Evolutionary conservation across 2,113 vertebrate species (phyloP), one percentile per base, ranked within the genome.

Genomic region (Panthera tigris): DNA sequence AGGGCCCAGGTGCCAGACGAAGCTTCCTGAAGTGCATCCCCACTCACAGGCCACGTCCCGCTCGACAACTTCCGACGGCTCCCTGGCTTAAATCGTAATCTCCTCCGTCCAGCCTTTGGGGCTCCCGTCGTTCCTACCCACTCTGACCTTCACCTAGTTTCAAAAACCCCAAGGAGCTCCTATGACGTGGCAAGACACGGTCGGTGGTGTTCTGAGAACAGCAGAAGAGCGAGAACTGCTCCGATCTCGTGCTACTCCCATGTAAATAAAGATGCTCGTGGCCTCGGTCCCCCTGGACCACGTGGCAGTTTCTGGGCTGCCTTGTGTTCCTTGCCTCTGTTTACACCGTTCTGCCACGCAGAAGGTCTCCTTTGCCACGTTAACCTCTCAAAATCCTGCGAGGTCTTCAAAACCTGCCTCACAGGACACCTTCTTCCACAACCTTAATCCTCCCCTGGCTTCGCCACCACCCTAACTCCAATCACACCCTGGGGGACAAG

Each of bases 291-390:
- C 9, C 31, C 41, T 1, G 0, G 12, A 52, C 39, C 2, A 21
- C 50, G 39, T 31, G 31, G 57, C 41, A 10, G 27, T 23, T 31
- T 83, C 69, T 6, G 9, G 55, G 73, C 12, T 1, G 10, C 2
- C 48, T 33, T 19, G n/a, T 25, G 5, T 2, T 48, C 8, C n/a
- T 45, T 2, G 31, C 13, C 82, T 84, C 68, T 39, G 19, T 50
- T 18, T 31, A 50, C 1, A 4, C 16, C 3, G 6, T 73, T 31
- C 52, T 3, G 5, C 15, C 23, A 21, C 0, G 4, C 0, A 0
- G 8, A 66, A 78, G 52, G 65, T 13, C 7, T 19, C 50, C 33
- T 57, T 31, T 41, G 8, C 39, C 74, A 41, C 1, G 9, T 45
- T 10, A 61, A 12, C 81, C 61, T 68, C 36, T 86, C 78, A 80